phyloP scores from a whole-genome alignment of 2,113 vertebrate species.

The Atractosteus spatula region DNA sequence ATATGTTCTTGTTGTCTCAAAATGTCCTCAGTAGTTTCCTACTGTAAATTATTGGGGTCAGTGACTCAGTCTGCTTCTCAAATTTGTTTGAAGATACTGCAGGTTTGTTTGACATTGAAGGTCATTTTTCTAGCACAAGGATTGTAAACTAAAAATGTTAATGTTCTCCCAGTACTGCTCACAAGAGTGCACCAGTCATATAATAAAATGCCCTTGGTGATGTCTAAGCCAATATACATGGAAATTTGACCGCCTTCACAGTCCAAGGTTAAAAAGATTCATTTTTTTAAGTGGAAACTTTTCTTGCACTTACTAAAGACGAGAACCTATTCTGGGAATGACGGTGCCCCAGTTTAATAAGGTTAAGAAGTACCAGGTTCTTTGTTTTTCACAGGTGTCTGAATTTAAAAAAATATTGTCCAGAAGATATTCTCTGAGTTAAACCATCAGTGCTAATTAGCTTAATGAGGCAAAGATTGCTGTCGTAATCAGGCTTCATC shows the following conservation, averaged over 20 bases:
- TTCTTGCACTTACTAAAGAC: slow-evolving; percentile 5
- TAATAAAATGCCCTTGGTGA: slow-evolving; percentile 35
- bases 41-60: slow-evolving; percentile 72
- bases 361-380: slow-evolving; percentile 20
- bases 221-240: slow-evolving; percentile 35
- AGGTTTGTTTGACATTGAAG: slow-evolving; percentile 67
- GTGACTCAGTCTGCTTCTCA: slow-evolving; percentile 63
- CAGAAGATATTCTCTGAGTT: slow-evolving; percentile 59
- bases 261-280: slow-evolving; percentile 31
- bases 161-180: slow-evolving; percentile 37
- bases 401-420: slow-evolving; percentile 52
- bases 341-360: slow-evolving; percentile 12
- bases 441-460: slow-evolving; percentile 71
- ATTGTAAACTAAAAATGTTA: slow-evolving; percentile 58
- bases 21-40: slow-evolving; percentile 65
- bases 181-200: slow-evolving; percentile 43
- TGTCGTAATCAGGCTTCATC: slow-evolving; percentile 77
- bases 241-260: neutral
- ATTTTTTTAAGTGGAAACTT: slow-evolving; percentile 11
- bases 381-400: slow-evolving; percentile 33
- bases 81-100: slow-evolving; percentile 71
- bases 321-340: neutral
- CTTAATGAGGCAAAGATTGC: slow-evolving; percentile 79
- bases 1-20: slow-evolving; percentile 61
- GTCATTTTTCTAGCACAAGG: slow-evolving; percentile 63